Percentiles rank a stretch among this genome's conserved stretches.
Evolutionary conservation across 2,113 vertebrate species (phyloP).

Genomic region (Potamarius usumacintae): DNA sequence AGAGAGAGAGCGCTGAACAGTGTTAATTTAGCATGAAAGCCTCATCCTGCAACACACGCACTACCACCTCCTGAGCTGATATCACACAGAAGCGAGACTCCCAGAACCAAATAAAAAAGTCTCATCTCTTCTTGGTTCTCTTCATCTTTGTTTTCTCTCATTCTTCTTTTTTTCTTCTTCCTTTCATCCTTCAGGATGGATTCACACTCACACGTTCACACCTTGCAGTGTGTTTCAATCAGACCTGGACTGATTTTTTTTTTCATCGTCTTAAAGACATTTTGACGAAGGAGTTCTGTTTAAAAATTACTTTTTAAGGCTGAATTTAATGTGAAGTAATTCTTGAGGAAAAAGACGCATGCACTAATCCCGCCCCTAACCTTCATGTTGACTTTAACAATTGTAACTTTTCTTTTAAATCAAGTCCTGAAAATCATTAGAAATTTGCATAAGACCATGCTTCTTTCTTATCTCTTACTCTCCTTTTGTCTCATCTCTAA

Average conservation of each 20-base stretch:
- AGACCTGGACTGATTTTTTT: neutral
- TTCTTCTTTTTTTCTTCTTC: neutral
- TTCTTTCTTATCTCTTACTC: neutral
- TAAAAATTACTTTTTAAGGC: neutral
- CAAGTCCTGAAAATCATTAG: neutral
- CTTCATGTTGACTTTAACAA: neutral
- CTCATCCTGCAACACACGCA: neutral
- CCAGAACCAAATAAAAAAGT: neutral
- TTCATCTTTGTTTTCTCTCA: neutral
- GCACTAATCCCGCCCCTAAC: neutral
- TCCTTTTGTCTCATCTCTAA: neutral
- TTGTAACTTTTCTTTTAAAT: neutral
- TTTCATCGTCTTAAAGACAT: neutral
- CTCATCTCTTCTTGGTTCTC: neutral
- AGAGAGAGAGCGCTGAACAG: neutral
- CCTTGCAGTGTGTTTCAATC: neutral
- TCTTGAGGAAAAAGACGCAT: neutral
- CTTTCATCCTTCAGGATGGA: too few relatives aligned
- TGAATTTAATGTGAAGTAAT: neutral
- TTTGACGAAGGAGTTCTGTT: neutral
- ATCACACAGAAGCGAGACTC: neutral
- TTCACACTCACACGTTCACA: too few relatives aligned
- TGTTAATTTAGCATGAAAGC: conserved; percentile 5
- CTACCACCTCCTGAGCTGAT: neutral
- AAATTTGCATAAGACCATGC: neutral